Percentiles rank a stretch among this genome's conserved stretches.
These are phyloP conservation scores for Lonchura striata DNA, from an alignment of 2,113 vertebrate genomes.

Conservation along the genomic window DNA sequence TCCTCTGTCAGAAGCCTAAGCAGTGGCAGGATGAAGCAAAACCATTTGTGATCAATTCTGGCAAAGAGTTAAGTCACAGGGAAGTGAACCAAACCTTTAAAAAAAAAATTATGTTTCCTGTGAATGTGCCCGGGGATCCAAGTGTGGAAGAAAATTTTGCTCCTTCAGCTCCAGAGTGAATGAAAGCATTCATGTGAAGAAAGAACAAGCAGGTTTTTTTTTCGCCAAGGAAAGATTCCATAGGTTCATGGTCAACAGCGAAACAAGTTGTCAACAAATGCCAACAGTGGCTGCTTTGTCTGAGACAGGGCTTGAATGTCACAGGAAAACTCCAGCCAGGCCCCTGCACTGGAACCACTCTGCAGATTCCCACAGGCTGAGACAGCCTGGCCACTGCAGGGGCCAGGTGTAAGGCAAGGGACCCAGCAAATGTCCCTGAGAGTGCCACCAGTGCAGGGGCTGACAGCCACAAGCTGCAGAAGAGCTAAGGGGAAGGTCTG, in stretches of 20 bases:
- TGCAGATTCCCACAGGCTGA: background rate
- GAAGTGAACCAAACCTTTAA: conserved; percentile 7
- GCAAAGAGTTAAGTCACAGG: background rate
- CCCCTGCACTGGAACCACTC: background rate
- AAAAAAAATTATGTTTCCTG: conserved; percentile 1
- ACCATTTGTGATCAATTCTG: background rate
- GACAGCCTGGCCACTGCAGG: background rate
- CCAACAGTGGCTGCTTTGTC: conserved; percentile 45
- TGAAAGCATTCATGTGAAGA: conserved; percentile 41
- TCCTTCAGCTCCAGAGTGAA: conserved; percentile 49
- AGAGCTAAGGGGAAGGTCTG: background rate
- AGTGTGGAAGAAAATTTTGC: conserved; percentile 19
- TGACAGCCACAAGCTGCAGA: background rate
- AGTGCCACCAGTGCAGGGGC: background rate
- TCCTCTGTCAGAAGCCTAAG: background rate
- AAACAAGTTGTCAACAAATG: conserved; percentile 30
- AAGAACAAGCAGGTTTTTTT: conserved; percentile 10
- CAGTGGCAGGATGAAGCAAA: background rate
- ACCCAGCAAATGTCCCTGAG: background rate
- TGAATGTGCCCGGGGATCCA: conserved; percentile 1
- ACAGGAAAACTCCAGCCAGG: background rate
- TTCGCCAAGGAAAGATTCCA: conserved; percentile 48
- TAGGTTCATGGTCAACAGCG: conserved; percentile 42
- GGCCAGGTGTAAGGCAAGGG: background rate
- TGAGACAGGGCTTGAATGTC: background rate